A percentile compares a stretch with the other conserved stretches of the same genome.
Evolutionary conservation across 2,888 invertebrate species (phyloP).

Genomic region (Ecliptopera silaceata): DNA sequence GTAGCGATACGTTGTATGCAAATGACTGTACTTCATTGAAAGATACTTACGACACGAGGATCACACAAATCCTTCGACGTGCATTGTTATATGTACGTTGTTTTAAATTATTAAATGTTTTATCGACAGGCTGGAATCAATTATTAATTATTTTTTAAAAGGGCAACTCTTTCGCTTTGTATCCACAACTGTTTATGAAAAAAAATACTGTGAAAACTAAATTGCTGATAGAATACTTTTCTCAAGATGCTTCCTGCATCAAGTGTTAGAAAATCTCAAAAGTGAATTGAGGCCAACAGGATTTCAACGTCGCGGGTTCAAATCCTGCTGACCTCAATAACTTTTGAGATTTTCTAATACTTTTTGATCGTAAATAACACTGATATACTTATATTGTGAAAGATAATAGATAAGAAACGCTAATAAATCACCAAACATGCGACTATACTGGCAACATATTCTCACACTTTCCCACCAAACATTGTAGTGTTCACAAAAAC

Average conservation of each 20-base stretch:
- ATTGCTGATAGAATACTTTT: no score
- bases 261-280: no score
- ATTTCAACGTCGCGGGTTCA: no score
- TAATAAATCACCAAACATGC: no score
- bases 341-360: no score
- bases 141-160: neutral
- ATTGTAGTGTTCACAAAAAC: conserved; percentile 23
- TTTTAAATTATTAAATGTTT: conserved; percentile 27
- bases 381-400: no score
- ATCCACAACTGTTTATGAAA: neutral
- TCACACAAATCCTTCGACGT: conserved; percentile 67
- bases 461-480: conserved; percentile 18
- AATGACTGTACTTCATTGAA: conserved; percentile 52
- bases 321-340: no score
- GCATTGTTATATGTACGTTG: conserved; percentile 48
- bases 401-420: no score
- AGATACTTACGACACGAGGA: conserved; percentile 59
- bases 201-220: no score
- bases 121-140: conserved; percentile 20
- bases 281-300: no score
- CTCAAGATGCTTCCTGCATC: no score
- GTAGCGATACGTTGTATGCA: conserved; percentile 61
- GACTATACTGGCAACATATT: neutral
- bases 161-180: neutral
- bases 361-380: no score